Percentiles rank a stretch among this genome's conserved stretches.
These are phyloP conservation scores for Ciona savignyi DNA, from an alignment of 23 tunicate species.

Conservation along the genomic window DNA sequence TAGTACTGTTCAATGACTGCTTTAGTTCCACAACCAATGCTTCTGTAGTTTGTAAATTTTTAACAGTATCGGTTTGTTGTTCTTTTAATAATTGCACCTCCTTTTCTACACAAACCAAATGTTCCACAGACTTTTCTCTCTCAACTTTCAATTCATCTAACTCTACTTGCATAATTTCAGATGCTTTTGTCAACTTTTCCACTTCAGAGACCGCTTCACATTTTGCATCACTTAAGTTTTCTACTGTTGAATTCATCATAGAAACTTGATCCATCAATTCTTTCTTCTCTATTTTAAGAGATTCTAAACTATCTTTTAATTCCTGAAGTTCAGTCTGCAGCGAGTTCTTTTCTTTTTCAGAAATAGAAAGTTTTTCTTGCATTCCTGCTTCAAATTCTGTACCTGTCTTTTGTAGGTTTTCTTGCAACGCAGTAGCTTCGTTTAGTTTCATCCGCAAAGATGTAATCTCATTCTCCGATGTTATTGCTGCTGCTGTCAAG, in stretches of 20 bases:
- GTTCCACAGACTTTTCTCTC: too few relatives aligned
- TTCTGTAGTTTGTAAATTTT: too few relatives aligned
- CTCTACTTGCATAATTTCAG: too few relatives aligned
- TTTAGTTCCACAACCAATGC: not conserved
- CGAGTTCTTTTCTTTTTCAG: not conserved
- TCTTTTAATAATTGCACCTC: not conserved
- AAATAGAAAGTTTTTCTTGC: not conserved
- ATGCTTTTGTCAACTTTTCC: too few relatives aligned
- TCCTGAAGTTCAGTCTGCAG: not conserved
- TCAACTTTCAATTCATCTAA: too few relatives aligned
- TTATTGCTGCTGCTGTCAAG: not conserved
- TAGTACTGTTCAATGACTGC: too few relatives aligned
- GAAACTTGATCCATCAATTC: not conserved
- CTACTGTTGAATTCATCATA: too few relatives aligned
- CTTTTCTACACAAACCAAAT: not conserved
- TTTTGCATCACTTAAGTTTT: not conserved
- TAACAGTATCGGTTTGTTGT: not conserved
- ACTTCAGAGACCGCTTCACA: too few relatives aligned
- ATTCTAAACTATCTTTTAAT: not conserved
- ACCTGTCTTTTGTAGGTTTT: not conserved
- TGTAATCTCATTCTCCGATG: not conserved
- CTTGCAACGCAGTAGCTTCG: not conserved
- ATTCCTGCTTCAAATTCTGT: not conserved
- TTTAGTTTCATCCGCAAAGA: not conserved
- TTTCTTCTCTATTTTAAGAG: not conserved